Base-by-base conservation (phyloP, 2,888 invertebrate species). In the Cotesia congregata region DNA sequence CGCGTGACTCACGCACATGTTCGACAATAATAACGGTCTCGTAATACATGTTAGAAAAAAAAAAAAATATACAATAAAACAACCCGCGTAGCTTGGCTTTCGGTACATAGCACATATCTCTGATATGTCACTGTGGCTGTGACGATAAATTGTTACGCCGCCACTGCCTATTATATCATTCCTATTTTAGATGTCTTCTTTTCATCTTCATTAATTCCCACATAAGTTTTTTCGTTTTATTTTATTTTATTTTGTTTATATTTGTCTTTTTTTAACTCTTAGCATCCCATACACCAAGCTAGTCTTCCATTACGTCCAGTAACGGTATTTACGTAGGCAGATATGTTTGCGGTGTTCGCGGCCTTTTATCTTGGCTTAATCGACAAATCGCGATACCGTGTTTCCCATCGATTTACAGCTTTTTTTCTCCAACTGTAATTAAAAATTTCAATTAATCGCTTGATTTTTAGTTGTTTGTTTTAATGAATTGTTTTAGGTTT, bases 121-220 rank as follows among this genome's bases (percentile, higher is more conserved):
- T 30, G 30, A 30, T 30, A 30, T 30, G 30, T 30, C 30, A 12
- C 12, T 7, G 67, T 67, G 15, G 39, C 17, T 67, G 41, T 40
- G 60, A 72, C 75, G 72, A 80, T 76, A 80, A 76, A 79, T 76
- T 79, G 70, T 80, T 75, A 72, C 41, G 75, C 68, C 69, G 64
- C 68, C 60, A 67, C 17, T 69, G 62, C 61, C 41, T 68, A 72
- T 77, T 72, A 74, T 72, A 77, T 73, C 76, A 78, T 78, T 78
- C 40, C 74, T 79, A 76, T 76, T 79, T 65, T 74, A 61, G 65
- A 76, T 73, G 77, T 75, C 77, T 74, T 39, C 61, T 67, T 30
- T 70, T 69, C n/a, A 40, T 65, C 74, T 62, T n/a, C 64, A 68
- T 50, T 50, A 50, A 50, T 65, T 38, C 67, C 61, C 20, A 67